Evolutionary conservation across 2,113 vertebrate species (phyloP).

Genomic region (Stercorarius parasiticus): DNA sequence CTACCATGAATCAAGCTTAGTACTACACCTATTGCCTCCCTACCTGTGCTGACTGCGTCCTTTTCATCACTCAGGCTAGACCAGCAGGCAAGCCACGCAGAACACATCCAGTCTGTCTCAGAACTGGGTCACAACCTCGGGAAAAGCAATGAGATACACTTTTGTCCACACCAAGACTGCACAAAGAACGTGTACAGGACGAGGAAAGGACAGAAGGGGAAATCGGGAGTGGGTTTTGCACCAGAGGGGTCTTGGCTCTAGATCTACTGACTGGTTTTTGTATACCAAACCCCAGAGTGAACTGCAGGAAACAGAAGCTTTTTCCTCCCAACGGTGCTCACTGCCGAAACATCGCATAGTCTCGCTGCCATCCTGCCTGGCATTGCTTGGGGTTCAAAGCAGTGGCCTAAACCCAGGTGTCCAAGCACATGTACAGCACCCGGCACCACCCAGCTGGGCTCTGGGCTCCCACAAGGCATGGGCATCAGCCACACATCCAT

Average conservation of each 20-base stretch:
- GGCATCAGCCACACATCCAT: neutral
- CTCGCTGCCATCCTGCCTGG: neutral
- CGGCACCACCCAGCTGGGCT: neutral
- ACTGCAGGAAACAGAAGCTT: neutral
- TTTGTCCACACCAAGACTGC: neutral
- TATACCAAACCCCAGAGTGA: neutral
- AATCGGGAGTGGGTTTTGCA: neutral
- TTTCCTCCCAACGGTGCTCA: neutral
- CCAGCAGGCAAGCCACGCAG: neutral
- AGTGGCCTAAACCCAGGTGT: neutral
- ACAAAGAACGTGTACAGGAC: neutral
- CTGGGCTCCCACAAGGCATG: neutral
- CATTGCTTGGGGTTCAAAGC: neutral
- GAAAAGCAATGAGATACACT: neutral
- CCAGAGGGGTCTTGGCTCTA: accelerated
- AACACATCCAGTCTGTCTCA: neutral
- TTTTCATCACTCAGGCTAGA: neutral
- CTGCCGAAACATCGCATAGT: neutral
- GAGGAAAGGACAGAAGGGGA: neutral
- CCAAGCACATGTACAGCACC: neutral
- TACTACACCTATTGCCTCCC: neutral
- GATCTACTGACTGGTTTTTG: neutral
- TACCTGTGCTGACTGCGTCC: neutral
- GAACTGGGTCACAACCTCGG: neutral
- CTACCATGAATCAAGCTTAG: neutral